A percentile compares a stretch with the other conserved stretches of the same genome.
phyloP scores from a whole-genome alignment of 2,113 vertebrate genomes.

The Apodemus speciosus region DNA sequence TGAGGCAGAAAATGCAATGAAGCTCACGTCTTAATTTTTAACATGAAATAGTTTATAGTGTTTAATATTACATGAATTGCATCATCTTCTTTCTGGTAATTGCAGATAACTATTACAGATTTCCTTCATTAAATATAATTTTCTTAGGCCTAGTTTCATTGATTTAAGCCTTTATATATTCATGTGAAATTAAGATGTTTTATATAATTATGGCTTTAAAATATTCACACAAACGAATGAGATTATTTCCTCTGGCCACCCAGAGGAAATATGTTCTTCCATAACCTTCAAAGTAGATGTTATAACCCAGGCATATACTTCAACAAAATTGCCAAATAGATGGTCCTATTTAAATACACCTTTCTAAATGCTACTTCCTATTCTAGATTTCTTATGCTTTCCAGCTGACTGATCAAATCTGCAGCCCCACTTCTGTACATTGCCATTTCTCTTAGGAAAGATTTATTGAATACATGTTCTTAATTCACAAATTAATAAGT shows the following conservation, averaged over 20 bases:
- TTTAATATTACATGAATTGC: constrained; percentile 36
- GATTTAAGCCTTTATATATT: neutral
- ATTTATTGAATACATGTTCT: constrained; percentile 10
- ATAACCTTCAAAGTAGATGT: neutral
- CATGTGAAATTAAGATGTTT: constrained; percentile 34
- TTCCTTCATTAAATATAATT: constrained; percentile 48
- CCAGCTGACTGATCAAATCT: neutral
- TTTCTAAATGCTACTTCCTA: neutral
- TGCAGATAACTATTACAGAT: constrained; percentile 1
- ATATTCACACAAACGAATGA: constrained; percentile 1
- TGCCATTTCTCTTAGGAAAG: neutral
- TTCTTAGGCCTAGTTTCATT: neutral
- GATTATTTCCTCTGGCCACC: neutral
- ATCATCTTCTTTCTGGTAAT: constrained; percentile 24
- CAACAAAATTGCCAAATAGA: neutral
- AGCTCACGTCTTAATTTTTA: constrained; percentile 3
- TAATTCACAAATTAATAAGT: constrained; percentile 44
- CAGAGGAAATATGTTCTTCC: neutral
- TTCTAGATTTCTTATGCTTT: neutral
- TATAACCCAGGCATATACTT: neutral
- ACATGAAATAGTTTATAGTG: neutral
- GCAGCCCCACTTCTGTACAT: neutral
- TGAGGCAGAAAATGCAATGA: constrained; percentile 62
- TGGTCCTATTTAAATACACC: neutral
- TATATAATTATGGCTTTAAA: constrained; percentile 38